Percentiles rank a stretch among this genome's conserved stretches.
Conservation (phyloP, 1,140 invertebrate genomes). For the Drosophila pandora region DNA sequence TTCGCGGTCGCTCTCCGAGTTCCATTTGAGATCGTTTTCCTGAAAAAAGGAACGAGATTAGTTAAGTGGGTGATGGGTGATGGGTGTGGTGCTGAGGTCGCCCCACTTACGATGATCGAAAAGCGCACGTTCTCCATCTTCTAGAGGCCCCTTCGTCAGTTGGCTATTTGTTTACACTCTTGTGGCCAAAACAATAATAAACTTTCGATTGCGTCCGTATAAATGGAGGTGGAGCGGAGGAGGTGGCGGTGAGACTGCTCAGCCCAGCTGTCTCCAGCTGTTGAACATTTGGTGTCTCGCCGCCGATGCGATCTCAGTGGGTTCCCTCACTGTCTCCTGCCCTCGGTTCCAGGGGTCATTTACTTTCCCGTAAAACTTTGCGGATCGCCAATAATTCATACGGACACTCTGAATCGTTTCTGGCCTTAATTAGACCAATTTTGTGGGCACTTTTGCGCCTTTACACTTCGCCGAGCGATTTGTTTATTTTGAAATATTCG, state of each 20-base stretch:
- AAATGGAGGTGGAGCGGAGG: neutral
- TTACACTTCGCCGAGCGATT: conserved; percentile 16
- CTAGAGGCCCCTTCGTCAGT: conserved; percentile 35
- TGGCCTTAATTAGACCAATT: conserved; percentile 32
- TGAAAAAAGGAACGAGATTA: conserved; percentile 50
- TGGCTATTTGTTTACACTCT: conserved; percentile 56
- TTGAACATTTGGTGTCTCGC: conserved; percentile 26
- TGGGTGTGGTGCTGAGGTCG: neutral
- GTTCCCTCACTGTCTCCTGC: neutral
- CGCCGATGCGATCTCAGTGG: neutral
- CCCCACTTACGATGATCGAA: conserved; percentile 80
- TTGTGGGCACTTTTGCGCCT: conserved; percentile 34
- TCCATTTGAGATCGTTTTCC: conserved; percentile 83
- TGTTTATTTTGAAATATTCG: conserved; percentile 68
- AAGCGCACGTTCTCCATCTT: conserved; percentile 83
- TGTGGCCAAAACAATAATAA: conserved; percentile 62
- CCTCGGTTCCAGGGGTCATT: conserved; percentile 7
- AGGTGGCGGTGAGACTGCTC: neutral
- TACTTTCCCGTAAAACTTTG: conserved; percentile 20
- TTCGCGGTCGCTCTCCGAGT: conserved; percentile 68
- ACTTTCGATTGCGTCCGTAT: conserved; percentile 27
- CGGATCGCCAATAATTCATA: conserved; percentile 33
- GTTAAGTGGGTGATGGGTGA: conserved; percentile 14
- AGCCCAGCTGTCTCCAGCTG: conserved; percentile 45
- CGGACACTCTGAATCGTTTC: conserved; percentile 40